These are phyloP conservation scores for Rhinichthys klamathensis DNA, from an alignment of 2,113 vertebrate genomes.

Conservation along the genomic window DNA sequence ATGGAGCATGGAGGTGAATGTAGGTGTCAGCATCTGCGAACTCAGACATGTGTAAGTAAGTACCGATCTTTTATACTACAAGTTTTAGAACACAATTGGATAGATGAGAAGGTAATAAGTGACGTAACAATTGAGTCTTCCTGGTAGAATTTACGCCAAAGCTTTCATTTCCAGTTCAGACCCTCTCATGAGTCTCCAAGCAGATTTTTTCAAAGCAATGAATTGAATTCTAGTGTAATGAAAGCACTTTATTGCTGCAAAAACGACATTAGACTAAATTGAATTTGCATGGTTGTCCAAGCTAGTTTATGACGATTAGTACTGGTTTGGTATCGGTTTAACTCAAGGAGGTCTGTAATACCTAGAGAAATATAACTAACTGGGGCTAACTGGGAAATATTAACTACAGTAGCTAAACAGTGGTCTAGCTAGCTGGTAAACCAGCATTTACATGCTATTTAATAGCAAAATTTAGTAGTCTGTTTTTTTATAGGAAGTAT, in stretches of 20 bases:
- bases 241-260: not conserved
- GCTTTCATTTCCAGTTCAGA: conserved; percentile 25
- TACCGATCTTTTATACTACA: too few relatives aligned
- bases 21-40: too few relatives aligned
- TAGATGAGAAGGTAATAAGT: too few relatives aligned
- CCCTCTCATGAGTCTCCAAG: conserved; percentile 31
- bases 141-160: too few relatives aligned
- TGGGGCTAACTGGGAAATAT: too few relatives aligned
- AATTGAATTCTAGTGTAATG: conserved; percentile 4
- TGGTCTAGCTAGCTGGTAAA: too few relatives aligned
- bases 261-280: not conserved
- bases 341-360: not conserved
- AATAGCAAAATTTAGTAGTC: not conserved
- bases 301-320: not conserved
- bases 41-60: too few relatives aligned
- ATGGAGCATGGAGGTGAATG: too few relatives aligned
- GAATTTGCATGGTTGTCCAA: not conserved
- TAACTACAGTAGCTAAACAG: too few relatives aligned
- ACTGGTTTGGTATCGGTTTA: not conserved
- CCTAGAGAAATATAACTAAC: not conserved
- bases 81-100: too few relatives aligned
- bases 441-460: not conserved
- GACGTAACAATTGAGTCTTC: too few relatives aligned
- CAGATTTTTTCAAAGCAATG: conserved; percentile 25
- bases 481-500: not conserved